These are phyloP conservation scores for Gallinago paraguaiae DNA, from an alignment of 2,113 vertebrate species.

Conservation along the genomic window DNA sequence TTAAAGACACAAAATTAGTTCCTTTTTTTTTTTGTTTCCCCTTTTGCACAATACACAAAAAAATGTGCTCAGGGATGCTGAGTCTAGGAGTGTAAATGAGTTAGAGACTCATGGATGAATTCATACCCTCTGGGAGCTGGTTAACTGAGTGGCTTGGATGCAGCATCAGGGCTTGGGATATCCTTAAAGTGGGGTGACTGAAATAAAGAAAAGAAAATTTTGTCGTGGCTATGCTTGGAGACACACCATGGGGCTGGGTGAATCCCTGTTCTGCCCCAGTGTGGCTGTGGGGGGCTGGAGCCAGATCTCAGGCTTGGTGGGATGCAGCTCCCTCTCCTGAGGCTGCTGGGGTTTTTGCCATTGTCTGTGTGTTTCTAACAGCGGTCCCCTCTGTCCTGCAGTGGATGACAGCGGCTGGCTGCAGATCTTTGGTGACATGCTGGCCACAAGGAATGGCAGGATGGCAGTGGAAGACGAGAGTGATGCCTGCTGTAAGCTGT, in stretches of 20 bases:
- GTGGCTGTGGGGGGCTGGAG: not conserved
- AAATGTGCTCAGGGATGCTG: not conserved
- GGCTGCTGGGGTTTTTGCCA: accelerated
- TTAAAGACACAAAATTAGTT: too few species aligned
- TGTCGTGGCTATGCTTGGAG: not conserved
- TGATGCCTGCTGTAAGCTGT: slow-evolving; percentile 61
- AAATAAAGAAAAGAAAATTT: not conserved
- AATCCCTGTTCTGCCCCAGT: too few species aligned
- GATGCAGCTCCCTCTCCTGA: too few species aligned
- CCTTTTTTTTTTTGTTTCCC: too few species aligned
- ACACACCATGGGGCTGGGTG: accelerated
- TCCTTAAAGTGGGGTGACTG: not conserved
- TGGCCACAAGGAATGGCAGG: not conserved
- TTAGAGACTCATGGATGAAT: not conserved
- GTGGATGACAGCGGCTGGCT: slow-evolving; percentile 75
- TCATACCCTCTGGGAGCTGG: not conserved
- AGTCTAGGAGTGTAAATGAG: too few species aligned
- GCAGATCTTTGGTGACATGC: slow-evolving; percentile 57
- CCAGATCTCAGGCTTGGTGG: accelerated
- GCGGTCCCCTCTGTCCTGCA: not conserved
- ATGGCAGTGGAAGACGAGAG: not conserved
- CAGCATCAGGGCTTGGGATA: not conserved
- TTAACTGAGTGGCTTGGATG: not conserved
- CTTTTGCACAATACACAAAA: too few species aligned
- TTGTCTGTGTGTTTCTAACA: accelerated